These are phyloP conservation scores for Balaeniceps rex DNA, from an alignment of 2,113 vertebrate genomes.

Conservation along the genomic window DNA sequence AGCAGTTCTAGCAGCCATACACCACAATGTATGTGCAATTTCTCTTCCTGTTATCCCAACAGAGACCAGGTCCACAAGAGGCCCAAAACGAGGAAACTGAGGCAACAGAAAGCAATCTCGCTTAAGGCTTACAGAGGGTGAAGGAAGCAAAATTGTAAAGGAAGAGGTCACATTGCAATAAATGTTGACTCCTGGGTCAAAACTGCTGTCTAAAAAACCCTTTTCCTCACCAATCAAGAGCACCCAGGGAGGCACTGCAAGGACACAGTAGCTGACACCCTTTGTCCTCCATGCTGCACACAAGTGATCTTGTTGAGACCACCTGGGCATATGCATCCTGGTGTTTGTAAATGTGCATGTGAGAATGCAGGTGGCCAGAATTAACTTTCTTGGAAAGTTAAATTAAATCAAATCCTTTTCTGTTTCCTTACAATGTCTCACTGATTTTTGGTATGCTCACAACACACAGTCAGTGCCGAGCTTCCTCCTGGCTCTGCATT, in stretches of 20 bases:
- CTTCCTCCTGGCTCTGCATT: neutral
- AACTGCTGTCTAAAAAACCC: neutral
- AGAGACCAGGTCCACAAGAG: neutral
- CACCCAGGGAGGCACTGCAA: neutral
- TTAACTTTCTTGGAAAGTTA: neutral
- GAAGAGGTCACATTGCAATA: neutral
- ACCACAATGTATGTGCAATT: neutral
- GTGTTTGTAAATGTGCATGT: no score
- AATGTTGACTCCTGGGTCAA: neutral
- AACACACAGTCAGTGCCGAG: neutral
- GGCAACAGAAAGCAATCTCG: neutral
- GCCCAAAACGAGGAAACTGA: neutral
- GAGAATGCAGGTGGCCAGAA: neutral
- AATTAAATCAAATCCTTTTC: neutral
- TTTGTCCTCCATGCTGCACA: neutral
- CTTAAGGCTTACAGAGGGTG: neutral
- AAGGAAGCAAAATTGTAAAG: neutral
- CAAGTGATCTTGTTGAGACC: neutral
- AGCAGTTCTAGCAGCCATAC: neutral
- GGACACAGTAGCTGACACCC: neutral
- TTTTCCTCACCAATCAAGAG: neutral
- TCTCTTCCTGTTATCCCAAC: neutral
- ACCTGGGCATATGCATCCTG: fast-evolving
- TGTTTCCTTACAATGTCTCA: neutral
- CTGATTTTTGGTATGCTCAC: neutral